These are phyloP conservation scores for Zaprionus gabonicus DNA, from an alignment of 1,140 invertebrate genomes.

Conservation along the genomic window DNA sequence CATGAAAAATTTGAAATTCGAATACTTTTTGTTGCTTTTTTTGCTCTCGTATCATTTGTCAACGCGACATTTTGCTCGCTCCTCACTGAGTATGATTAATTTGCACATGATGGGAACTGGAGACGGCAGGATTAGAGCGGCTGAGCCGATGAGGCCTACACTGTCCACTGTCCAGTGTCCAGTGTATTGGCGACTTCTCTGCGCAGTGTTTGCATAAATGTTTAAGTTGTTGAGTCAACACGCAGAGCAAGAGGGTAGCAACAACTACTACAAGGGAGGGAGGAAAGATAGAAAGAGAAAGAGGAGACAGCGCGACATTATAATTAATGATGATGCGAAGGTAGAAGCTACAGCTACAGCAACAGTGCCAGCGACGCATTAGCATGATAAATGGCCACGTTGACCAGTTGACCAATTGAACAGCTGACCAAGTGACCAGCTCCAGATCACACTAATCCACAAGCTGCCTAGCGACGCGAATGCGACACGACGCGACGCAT, in stretches of 20 bases:
- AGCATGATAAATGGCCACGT: constrained; percentile 71
- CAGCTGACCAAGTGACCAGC: constrained; percentile 33
- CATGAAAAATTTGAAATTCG: constrained; percentile 18
- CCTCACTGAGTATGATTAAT: constrained; percentile 45
- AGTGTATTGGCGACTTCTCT: constrained; percentile 47
- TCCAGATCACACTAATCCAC: constrained; percentile 50
- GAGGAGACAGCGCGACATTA: constrained; percentile 44
- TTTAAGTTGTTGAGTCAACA: constrained; percentile 80
- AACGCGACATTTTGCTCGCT: constrained; percentile 24
- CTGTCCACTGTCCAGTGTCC: constrained; percentile 9
- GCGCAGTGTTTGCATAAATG: constrained; percentile 71
- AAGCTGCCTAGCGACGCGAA: background rate
- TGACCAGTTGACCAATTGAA: constrained; percentile 27
- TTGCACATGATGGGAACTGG: constrained; percentile 36
- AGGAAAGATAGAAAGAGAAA: background rate
- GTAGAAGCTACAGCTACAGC: constrained; percentile 28
- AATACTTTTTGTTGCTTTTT: constrained; percentile 8
- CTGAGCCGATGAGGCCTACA: background rate
- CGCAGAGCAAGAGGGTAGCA: constrained; percentile 7
- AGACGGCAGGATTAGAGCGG: constrained; percentile 32
- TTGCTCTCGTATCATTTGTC: constrained; percentile 26
- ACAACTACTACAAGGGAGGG: background rate
- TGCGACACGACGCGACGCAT: background rate
- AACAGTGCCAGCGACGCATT: constrained; percentile 40
- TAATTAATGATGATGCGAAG: constrained; percentile 73